Evolutionary conservation across 2,888 invertebrate species (phyloP).

Genomic region (Noctua comes): DNA sequence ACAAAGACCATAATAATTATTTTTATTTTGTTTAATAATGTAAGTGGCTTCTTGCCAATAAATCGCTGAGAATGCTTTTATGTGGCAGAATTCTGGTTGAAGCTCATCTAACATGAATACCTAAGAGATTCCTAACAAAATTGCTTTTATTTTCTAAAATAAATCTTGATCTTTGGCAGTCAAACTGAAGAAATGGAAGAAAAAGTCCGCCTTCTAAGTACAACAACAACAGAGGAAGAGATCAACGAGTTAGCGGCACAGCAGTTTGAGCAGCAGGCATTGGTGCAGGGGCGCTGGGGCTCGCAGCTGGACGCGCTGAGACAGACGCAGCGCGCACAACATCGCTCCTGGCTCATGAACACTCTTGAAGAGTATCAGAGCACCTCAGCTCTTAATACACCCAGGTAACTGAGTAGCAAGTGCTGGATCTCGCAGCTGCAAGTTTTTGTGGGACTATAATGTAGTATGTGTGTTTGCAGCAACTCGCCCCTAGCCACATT

Average conservation of each 20-base stretch:
- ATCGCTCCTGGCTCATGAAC: conserved; percentile 96
- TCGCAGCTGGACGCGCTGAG: conserved; percentile 96
- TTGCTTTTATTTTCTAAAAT: neutral
- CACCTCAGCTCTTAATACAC: conserved; percentile 89
- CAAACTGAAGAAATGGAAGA: conserved; percentile 97
- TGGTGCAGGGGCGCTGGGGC: conserved; percentile 96
- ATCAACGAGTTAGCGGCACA: conserved; percentile 95
- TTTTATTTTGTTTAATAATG: neutral
- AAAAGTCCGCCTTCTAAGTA: conserved; percentile 94
- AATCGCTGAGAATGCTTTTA: neutral
- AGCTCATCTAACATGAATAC: neutral
- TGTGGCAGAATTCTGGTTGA: neutral
- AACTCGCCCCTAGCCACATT: conserved; percentile 84
- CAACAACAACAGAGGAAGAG: conserved; percentile 94
- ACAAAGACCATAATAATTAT: too few species aligned
- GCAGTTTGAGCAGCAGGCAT: conserved; percentile 95
- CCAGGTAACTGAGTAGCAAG: conserved; percentile 84
- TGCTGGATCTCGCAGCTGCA: neutral
- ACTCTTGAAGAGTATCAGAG: conserved; percentile 90
- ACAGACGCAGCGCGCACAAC: conserved; percentile 96
- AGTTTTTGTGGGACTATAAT: neutral
- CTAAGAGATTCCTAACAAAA: neutral
- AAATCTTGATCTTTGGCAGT: conserved; percentile 77
- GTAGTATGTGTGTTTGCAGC: conserved; percentile 62
- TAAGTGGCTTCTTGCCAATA: neutral